A percentile compares a stretch with the other conserved stretches of the same genome.
These are phyloP conservation scores for Brachyhypopomus gauderio DNA, from an alignment of 2,113 vertebrate species.

Conservation along the genomic window DNA sequence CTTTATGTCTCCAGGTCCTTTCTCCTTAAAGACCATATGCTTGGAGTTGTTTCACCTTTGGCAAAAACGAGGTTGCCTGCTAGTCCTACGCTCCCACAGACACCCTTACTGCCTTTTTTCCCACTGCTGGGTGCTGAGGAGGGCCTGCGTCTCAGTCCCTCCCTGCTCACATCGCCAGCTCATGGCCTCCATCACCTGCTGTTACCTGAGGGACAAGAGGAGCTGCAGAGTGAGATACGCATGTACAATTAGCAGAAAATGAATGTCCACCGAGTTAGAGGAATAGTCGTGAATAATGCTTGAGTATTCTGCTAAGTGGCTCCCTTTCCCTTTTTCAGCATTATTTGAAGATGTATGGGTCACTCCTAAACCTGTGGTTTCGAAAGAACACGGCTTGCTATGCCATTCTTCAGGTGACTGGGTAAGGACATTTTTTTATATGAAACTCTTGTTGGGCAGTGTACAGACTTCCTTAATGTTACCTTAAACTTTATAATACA, in stretches of 20 bases:
- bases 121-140: slow-evolving; percentile 15
- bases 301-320: no score
- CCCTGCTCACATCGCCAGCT: slow-evolving; percentile 70
- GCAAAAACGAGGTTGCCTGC: slow-evolving; percentile 24
- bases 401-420: slow-evolving; percentile 7
- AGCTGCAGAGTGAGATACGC: slow-evolving; percentile 64
- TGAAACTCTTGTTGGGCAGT: background rate
- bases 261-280: background rate
- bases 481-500: no score
- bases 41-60: slow-evolving; percentile 32
- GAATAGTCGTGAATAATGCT: background rate
- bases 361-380: slow-evolving; percentile 45
- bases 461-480: background rate
- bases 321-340: slow-evolving; percentile 54
- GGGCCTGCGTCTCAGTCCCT: slow-evolving; percentile 69
- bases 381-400: slow-evolving; percentile 15
- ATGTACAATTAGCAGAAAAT: background rate
- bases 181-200: slow-evolving; percentile 57
- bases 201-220: slow-evolving; percentile 60
- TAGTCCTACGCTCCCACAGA: slow-evolving; percentile 9
- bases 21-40: slow-evolving; percentile 53
- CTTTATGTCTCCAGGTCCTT: slow-evolving; percentile 44
- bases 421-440: slow-evolving; percentile 27
- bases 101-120: slow-evolving; percentile 26
- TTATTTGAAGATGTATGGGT: slow-evolving; percentile 70